Evolutionary conservation across 2,113 vertebrate species (phyloP).

Genomic region (Etheostoma spectabile): DNA sequence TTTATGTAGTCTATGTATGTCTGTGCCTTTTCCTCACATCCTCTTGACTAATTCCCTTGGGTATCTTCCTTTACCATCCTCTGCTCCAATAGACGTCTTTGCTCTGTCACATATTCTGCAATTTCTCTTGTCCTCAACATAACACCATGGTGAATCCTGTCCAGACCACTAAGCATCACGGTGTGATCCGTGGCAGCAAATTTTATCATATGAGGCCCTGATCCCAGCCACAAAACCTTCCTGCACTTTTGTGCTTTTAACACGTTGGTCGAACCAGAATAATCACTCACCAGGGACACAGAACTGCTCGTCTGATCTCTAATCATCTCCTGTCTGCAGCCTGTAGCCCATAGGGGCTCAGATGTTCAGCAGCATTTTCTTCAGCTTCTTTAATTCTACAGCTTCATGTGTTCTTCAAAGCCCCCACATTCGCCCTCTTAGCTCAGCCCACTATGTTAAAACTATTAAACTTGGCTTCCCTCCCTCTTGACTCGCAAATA

Average conservation of each 20-base stretch:
- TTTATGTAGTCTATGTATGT: neutral
- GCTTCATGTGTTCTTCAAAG: constrained; percentile 16
- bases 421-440: neutral
- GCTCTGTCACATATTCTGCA: constrained; percentile 10
- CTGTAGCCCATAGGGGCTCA: neutral
- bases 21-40: neutral
- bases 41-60: neutral
- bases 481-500: constrained; percentile 11
- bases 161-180: constrained; percentile 41
- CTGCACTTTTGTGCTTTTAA: constrained; percentile 25
- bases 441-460: constrained; percentile 22
- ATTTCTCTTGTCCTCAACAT: constrained; percentile 6
- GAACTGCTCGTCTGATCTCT: constrained; percentile 21
- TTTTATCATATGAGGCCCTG: constrained; percentile 26
- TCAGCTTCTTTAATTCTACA: neutral
- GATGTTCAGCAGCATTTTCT: constrained; percentile 13
- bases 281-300: constrained; percentile 1
- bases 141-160: constrained; percentile 57
- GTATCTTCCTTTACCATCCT: neutral
- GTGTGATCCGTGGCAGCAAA: constrained; percentile 50
- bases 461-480: constrained; percentile 10
- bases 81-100: constrained; percentile 1
- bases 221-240: constrained; percentile 5
- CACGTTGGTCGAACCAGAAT: constrained; percentile 22
- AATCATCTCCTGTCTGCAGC: constrained; percentile 35